Base-by-base conservation (phyloP, 2,888 invertebrate genomes). In the Ectobius pallidus region DNA sequence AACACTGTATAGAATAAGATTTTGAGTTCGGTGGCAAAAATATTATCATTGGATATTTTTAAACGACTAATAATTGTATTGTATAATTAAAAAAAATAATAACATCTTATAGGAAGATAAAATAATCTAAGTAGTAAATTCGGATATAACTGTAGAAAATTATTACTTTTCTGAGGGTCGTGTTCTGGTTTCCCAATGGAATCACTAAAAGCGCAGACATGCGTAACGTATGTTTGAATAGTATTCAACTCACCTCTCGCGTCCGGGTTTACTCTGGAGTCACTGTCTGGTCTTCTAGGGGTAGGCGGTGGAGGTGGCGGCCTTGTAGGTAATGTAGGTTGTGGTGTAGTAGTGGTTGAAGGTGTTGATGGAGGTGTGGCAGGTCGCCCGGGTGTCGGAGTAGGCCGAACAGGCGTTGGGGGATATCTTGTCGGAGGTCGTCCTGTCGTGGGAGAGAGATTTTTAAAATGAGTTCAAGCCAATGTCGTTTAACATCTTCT, bases 201-300 rank as follows among this genome's bases (percentile, higher is more conserved):
- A 49, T 18, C 55, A 16, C 55, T 55, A 20, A 25, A 25, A 58
- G 11, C 30, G 58, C 16, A 18, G n/a, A 9, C 58, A 58, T 30
- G 30, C 58, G n/a, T 11, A 58, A 27, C n/a, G 16, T 27, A 9
- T n/a, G 3, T 52, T 6, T 2, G 3, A 22, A 9, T 14, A 32
- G 3, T 14, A 3, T 0, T 9, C 22, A 20, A 32, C 52, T 52
- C 14, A 69, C 69, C 69, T 52, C 39, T 69, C 11, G n/a, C 20
- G 25, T 69, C 69, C 2, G 69, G 69, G 14, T 30, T 22, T 2
- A 69, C 52, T 27, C 69, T 49, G 3, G 69, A 69, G 1, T 7
- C 69, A 22, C 39, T 39, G 22, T 63, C 63, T 16, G 63, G 63
- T 9, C 22, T n/a, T 14, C 20, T 39, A 9, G 52, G 52, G 7